Evolutionary conservation across 2,113 vertebrate species (phyloP), one percentile per base, ranked within the genome.

Genomic region (Peucedramus taeniatus): DNA sequence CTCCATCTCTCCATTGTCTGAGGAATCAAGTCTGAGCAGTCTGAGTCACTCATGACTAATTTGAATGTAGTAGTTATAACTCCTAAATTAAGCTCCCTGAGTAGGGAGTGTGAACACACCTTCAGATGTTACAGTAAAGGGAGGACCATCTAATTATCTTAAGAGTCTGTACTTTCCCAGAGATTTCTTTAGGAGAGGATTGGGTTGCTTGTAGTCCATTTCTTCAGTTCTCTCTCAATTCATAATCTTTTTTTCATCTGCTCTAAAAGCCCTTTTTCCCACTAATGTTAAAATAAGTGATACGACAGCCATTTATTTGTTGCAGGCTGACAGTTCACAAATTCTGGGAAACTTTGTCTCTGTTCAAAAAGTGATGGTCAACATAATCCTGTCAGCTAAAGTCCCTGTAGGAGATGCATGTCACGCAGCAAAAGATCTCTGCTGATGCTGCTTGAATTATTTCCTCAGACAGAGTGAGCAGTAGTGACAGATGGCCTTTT

Each of bases 31-130:
- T 90, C 71, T 85, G 85, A 92, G 59, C 75, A 71, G 88, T 45
- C 59, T 96, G 95, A 94, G 84, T 95, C 96, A 91, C 71, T 92
- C 40, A 49, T 95, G 95, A 95, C 88, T 94, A 88, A 90, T 95
- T 12, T 69, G 59, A 80, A 57, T 59, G 86, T 77, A 95, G 86
- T 90, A 83, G 75, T 88, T 94, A 77, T 12, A 86, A 39, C 68
- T 93, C 79, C 86, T 95, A 92, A 94, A 89, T 83, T 66, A 88
- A 86, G 64, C 72, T 94, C 42, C n/a, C 40, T 0, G 12, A 83
- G 91, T 88, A 89, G 89, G 93, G 92, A 76, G 91, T 90, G 94
- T 83, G 93, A 95, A 81, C 71, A 51, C 86, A 83, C 96, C 94
- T 95, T 96, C 93, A 87, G 82, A 85, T 9, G 5, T 68, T 84